Evolutionary conservation across 2,797 vertebrate species (phyloP).

Genomic region (Scarus forsteni): DNA sequence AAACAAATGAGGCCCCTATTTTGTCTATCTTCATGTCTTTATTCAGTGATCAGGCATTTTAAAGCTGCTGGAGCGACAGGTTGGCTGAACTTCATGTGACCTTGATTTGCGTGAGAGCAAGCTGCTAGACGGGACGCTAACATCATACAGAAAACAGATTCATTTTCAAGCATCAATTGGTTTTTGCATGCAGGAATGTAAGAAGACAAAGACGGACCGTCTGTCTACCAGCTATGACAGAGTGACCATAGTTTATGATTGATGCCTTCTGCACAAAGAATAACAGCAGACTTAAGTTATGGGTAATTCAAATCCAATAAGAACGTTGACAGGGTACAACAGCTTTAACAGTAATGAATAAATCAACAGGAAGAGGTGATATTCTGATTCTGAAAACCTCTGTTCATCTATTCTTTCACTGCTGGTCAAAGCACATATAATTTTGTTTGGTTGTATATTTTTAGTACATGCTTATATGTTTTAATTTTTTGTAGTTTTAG

Average conservation of each 20-base stretch:
- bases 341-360: neutral
- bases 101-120: constrained; percentile 32
- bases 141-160: constrained; percentile 20
- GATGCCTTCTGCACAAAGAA: constrained; percentile 18
- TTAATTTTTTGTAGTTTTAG: too few relatives aligned
- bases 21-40: constrained; percentile 35
- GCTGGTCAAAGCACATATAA: too few relatives aligned
- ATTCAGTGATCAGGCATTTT: constrained; percentile 41
- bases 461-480: too few relatives aligned
- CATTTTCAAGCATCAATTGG: constrained; percentile 21
- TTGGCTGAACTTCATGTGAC: constrained; percentile 55
- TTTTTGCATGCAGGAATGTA: constrained; percentile 36
- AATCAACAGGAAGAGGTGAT: too few relatives aligned
- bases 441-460: too few relatives aligned
- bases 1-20: constrained; percentile 23
- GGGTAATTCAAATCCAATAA: constrained; percentile 32
- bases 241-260: constrained; percentile 43
- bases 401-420: too few relatives aligned
- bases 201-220: constrained; percentile 17
- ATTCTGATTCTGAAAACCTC: too few relatives aligned
- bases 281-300: constrained; percentile 17
- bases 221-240: constrained; percentile 27
- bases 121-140: neutral
- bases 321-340: constrained; percentile 14
- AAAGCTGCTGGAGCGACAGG: constrained; percentile 38